Percentiles rank a stretch among this genome's conserved stretches.
Conservation (phyloP, 2,113 vertebrate genomes). For the Cinclus mexicanus region DNA sequence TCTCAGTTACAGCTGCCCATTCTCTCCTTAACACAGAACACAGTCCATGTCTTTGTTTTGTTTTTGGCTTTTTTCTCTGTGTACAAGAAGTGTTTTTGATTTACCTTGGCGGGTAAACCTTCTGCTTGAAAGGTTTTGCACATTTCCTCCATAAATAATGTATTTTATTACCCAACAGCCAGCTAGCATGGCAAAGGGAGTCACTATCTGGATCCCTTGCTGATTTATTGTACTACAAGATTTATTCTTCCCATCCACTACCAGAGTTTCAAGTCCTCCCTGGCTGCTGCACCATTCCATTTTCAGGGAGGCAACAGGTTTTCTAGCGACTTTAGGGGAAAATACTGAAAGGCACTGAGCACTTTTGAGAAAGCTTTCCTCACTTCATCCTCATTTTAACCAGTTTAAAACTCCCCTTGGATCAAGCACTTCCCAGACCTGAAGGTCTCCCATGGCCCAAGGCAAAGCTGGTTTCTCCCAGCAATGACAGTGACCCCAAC, state of each 20-base stretch:
- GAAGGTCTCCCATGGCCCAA: fast-evolving
- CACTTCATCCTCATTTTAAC: background rate
- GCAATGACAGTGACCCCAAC: background rate
- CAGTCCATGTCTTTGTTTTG: background rate
- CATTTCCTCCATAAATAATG: background rate
- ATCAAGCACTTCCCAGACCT: background rate
- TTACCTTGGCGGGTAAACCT: background rate
- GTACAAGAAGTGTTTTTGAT: background rate
- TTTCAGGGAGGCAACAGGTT: background rate
- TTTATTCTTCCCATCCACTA: background rate
- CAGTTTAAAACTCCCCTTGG: background rate
- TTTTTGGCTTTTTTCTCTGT: background rate
- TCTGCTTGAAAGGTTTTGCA: background rate
- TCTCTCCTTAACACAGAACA: background rate
- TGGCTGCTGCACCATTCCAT: background rate
- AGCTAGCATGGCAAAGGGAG: background rate
- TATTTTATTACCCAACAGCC: background rate
- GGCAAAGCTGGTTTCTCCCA: background rate
- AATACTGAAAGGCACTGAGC: background rate
- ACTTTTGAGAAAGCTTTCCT: background rate
- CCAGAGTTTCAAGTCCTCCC: background rate
- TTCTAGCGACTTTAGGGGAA: background rate
- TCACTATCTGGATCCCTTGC: background rate
- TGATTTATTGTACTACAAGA: background rate
- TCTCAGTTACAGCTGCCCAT: background rate